Base-by-base conservation (phyloP, 2,113 vertebrate species). In the Atlantisia rogersi region DNA sequence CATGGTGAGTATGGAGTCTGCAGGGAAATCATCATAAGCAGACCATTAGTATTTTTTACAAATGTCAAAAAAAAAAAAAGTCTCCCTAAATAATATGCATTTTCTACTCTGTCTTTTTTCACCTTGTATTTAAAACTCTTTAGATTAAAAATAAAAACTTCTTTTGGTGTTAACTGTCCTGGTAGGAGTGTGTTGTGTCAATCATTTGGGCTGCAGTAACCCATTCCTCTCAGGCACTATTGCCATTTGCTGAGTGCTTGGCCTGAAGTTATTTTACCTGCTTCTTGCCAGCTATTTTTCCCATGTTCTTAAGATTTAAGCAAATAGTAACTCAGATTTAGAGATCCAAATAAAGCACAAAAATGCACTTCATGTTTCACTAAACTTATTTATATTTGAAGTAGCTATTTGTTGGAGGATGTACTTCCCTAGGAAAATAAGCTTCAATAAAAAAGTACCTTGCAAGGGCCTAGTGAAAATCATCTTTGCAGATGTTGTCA, bases 1-100 rank as follows among this genome's bases (percentile, higher is more conserved):
- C 94, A 94, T 63, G 80, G 77, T 21, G 96, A 98, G 71, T 95
- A 97, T 78, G 97, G 97, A 94, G 91, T 96, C 76, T 97, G 94
- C 55, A 82, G 95, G 93, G 93, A 97, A 88, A 96, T 83, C 1
- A 81, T 97, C 52, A 22, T 97, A 84, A 96, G 91, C 70, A 97
- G 95, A 42, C 68, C 95, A 11, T 94, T 97, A 95, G 35, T 96
- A 35, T 97, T 98, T 92, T 97, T 98, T n/a, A 60, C 92, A 62
- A 96, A 97, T 4, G 58, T 92, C 16, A 92, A 68, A 81, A 97
- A 90, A 94, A 91, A 82, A 91, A 95, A 91, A 77, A 5, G 67
- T 64, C 26, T 79, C 63, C 32, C 80, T 86, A 15, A 94, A 90
- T 63, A 88, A 59, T 91, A 78, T 29, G 12, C 52, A 11, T 37